Base-by-base conservation (phyloP, 2,113 vertebrate species). In the Toxotes chatareus region DNA sequence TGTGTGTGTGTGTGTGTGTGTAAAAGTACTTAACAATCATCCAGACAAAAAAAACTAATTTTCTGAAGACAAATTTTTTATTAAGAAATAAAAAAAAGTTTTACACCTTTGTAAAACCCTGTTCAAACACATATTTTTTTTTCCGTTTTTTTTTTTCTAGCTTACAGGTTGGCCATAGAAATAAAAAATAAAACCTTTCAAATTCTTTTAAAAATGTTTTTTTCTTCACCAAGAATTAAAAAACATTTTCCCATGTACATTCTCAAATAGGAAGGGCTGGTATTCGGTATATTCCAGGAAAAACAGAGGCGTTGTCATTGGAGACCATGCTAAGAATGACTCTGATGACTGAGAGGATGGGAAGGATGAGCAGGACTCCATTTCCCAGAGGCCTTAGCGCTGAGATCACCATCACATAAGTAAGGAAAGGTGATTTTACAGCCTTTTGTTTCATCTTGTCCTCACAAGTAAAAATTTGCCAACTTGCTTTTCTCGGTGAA, bases 61-160 rank as follows among this genome's bases (percentile, higher is more conserved):
- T 91, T 93, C 87, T 85, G 89, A 93, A 92, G 91, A 92, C 89
- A 91, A 84, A 91, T 92, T 92, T 92, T 94, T 94, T 95, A 93
- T 93, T 95, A 92, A 89, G 79, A 92, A 92, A 95, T 90, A 89
- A 92, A 95, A 92, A 92, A 92, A 91, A 64, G 77, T 84, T 91
- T 93, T 90, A 92, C 89, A 91, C 74, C 34, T 72, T 91, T 60
- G 89, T 90, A 92, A 94, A 94, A 92, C 89, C 80, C 80, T 86
- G 82, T 79, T 92, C 53, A 90, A 89, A 94, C 89, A 93, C 87
- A 86, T 73, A 36, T 88, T 82, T 82, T 79, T 86, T 82, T 79
- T 86, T 76, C 68, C 27, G 36, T n/a, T 27, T 27, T 81, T 65
- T 46, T 63, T 70, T 84, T 86, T 88, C 71, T 89, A 93, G 83